Evolutionary conservation across 2,113 vertebrate species (phyloP).

Genomic region (Aix galericulata): DNA sequence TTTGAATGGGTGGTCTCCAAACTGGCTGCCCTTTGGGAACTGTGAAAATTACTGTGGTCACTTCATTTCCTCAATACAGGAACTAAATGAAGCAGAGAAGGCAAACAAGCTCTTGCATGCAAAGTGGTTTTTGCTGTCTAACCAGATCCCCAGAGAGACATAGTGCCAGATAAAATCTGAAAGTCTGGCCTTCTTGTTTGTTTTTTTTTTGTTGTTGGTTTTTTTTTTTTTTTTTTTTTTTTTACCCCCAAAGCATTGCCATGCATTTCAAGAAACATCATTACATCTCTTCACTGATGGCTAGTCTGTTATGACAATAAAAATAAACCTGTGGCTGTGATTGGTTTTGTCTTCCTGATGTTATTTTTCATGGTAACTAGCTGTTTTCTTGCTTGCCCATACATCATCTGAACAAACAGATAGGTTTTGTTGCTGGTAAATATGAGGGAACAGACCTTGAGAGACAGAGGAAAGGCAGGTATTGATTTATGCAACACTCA

Average conservation of each 20-base stretch:
- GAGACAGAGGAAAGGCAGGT: not conserved
- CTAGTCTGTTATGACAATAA: not conserved
- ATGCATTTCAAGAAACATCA: not conserved
- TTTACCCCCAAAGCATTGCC: not conserved
- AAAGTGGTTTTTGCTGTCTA: not conserved
- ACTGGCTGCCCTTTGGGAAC: not conserved
- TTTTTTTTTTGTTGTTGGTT: not conserved
- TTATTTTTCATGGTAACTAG: not conserved
- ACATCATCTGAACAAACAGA: not conserved
- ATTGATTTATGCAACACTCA: not conserved
- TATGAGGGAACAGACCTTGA: not conserved
- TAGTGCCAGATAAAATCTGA: not conserved
- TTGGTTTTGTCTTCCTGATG: not conserved
- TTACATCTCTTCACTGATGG: not conserved
- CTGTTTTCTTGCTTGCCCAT: not conserved
- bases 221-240: not conserved
- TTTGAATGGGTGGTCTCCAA: not conserved
- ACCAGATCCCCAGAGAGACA: not conserved
- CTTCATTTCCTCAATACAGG: not conserved
- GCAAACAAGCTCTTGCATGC: not conserved
- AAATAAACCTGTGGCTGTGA: not conserved
- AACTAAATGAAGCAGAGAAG: not conserved
- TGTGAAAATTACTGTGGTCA: not conserved
- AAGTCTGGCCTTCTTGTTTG: not conserved
- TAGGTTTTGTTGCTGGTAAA: not conserved